Evolutionary conservation across 1,140 invertebrate species (phyloP), one percentile per base, ranked within the genome.

Genomic region (Trypoxylus dichotomus): DNA sequence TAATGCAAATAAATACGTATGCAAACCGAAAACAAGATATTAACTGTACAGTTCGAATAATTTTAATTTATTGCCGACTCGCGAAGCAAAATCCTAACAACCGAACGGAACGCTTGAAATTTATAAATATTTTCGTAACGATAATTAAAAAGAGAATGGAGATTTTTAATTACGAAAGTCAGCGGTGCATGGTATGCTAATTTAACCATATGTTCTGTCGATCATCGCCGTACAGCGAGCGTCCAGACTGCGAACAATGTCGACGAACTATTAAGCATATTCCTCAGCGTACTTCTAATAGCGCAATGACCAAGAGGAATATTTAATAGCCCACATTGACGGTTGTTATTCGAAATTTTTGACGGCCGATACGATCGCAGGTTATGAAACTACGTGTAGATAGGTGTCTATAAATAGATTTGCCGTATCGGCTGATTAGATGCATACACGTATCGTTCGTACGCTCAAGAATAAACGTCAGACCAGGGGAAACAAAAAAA

Each of bases 251-350:
- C 11, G 24, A 25, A 19, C 10, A 63, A 63, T 63, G 60, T 63
- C 60, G 60, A 63, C 60, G 60, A 63, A 63, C 60, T 63, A 19
- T 63, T 63, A 25, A 63, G 13, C 60, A 24, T 63, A 63, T 63
- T 63, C 60, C 1, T 24, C 25, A 37, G 32, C 32, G 19, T 24
- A 19, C 19, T 24, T 63, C 19, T 63, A 63, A 25, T 13, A 27
- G 25, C 60, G 19, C 21, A 47, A 47, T 63, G 60, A 2, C 60
- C 60, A 13, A 11, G 19, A 24, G 60, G 10, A 63, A 63, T 63
- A 63, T 63, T 63, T 63, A 25, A 63, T 27, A 1, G n/a, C 43
- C 11, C 43, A 19, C 43, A 47, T 47, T 47, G 1, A 19, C 43
- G 7, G 43, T 8, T n/a, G 43, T 3, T 47, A 7, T 47, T 11